phyloP scores from a whole-genome alignment of 2,113 vertebrate genomes.

The Notothenia rossii region DNA sequence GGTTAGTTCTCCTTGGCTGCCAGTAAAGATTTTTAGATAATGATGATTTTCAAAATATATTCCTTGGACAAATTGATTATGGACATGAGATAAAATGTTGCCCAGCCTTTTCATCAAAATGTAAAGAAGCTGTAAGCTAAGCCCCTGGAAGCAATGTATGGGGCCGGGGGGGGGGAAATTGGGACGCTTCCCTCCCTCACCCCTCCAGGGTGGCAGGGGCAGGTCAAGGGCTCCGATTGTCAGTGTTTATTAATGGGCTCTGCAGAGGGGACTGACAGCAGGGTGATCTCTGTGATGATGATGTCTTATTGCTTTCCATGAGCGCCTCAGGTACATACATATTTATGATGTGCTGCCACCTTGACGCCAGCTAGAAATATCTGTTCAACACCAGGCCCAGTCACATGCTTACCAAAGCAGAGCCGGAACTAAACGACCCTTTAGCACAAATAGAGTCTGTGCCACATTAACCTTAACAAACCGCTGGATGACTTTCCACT shows the following conservation, averaged over 20 bases:
- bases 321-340: conserved; percentile 79
- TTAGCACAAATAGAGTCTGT: conserved; percentile 18
- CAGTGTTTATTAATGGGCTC: conserved; percentile 82
- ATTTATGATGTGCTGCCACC: conserved; percentile 81
- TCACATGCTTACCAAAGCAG: conserved; percentile 50
- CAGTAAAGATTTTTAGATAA: conserved; percentile 25
- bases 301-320: conserved; percentile 81
- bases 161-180: conserved; percentile 1
- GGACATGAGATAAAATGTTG: not conserved
- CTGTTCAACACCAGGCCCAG: conserved; percentile 70
- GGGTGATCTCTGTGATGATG: conserved; percentile 81
- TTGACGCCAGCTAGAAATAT: conserved; percentile 71
- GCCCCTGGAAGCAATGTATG: conserved; percentile 10
- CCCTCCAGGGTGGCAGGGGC: conserved; percentile 63
- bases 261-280: conserved; percentile 73
- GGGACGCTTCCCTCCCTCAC: conserved; percentile 33
- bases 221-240: conserved; percentile 80
- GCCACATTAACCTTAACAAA: conserved; percentile 42
- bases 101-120: conserved; percentile 28
- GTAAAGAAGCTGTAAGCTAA: conserved; percentile 23
- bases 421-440: conserved; percentile 50
- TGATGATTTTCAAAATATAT: conserved; percentile 25
- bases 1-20: not conserved
- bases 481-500: conserved; percentile 29
- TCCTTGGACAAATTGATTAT: not conserved